These are phyloP conservation scores for Lasiurus borealis DNA, from an alignment of 2,113 vertebrate species.

Conservation along the genomic window DNA sequence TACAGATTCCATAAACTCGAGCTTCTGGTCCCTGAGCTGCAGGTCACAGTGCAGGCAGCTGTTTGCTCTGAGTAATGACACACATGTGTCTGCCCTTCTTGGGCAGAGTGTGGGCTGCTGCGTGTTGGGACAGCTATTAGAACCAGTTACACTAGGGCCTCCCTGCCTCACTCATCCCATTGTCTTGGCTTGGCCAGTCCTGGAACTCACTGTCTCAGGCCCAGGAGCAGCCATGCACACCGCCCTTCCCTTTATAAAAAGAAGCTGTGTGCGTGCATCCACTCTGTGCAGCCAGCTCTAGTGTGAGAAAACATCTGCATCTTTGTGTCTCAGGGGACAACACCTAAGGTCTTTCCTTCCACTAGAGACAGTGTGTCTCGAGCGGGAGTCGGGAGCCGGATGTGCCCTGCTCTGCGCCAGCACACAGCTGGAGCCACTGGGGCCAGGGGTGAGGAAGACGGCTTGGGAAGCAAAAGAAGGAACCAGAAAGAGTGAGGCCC, in stretches of 20 bases:
- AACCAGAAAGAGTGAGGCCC: background rate
- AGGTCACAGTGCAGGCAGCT: background rate
- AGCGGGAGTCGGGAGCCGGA: background rate
- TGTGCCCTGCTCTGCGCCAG: background rate
- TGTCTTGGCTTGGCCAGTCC: too few relatives aligned
- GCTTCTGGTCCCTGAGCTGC: background rate
- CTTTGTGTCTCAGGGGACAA: background rate
- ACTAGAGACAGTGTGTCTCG: background rate
- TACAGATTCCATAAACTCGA: background rate
- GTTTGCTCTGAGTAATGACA: background rate
- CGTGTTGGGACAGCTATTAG: background rate
- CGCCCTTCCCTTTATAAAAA: background rate
- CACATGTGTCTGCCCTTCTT: background rate
- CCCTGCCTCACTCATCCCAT: too few relatives aligned
- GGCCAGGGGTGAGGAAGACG: background rate
- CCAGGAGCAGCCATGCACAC: background rate
- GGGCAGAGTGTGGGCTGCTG: background rate
- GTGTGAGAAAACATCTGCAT: background rate
- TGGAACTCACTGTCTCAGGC: too few relatives aligned
- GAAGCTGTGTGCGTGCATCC: too few relatives aligned
- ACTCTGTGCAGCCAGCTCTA: background rate
- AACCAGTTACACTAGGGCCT: background rate
- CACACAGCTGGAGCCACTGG: background rate
- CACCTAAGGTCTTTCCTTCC: background rate
- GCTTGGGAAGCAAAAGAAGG: background rate